Evolutionary conservation across 1,140 invertebrate species (phyloP).

Genomic region (Drosophila lacertosa): DNA sequence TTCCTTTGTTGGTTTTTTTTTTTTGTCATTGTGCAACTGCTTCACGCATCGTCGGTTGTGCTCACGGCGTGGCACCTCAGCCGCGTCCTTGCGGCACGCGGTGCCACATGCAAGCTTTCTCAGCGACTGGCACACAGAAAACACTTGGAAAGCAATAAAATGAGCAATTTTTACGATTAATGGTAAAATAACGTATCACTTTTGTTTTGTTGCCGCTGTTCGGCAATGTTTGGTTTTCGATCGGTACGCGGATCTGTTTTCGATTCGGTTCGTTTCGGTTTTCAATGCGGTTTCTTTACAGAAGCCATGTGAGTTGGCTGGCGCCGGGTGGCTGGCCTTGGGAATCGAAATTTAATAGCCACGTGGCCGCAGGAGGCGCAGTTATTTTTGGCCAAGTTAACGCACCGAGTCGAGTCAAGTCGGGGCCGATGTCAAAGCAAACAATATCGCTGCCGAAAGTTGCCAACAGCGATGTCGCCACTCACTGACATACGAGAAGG

Average conservation of each 20-base stretch:
- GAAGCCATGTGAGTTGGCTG: conserved; percentile 7
- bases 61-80: conserved; percentile 26
- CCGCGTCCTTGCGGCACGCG: neutral
- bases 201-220: conserved; percentile 36
- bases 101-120: conserved; percentile 59
- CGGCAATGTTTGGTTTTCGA: conserved; percentile 3
- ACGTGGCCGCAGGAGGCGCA: conserved; percentile 17
- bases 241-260: conserved; percentile 8
- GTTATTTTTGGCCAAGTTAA: conserved; percentile 24
- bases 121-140: conserved; percentile 31
- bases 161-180: conserved; percentile 70
- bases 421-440: conserved; percentile 14
- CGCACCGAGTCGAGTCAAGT: too few relatives aligned
- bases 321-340: conserved; percentile 23
- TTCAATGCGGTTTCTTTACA: neutral
- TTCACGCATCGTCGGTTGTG: conserved; percentile 33
- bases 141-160: conserved; percentile 70
- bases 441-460: conserved; percentile 33
- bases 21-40: conserved; percentile 18
- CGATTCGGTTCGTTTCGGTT: neutral
- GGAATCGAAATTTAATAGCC: conserved; percentile 41
- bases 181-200: conserved; percentile 65
- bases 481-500: neutral
- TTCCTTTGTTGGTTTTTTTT: conserved; percentile 15
- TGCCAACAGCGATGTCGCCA: neutral